Percentiles rank a stretch among this genome's conserved stretches.
phyloP scores from a whole-genome alignment of 2,113 vertebrate genomes.

The Labrus mixtus region DNA sequence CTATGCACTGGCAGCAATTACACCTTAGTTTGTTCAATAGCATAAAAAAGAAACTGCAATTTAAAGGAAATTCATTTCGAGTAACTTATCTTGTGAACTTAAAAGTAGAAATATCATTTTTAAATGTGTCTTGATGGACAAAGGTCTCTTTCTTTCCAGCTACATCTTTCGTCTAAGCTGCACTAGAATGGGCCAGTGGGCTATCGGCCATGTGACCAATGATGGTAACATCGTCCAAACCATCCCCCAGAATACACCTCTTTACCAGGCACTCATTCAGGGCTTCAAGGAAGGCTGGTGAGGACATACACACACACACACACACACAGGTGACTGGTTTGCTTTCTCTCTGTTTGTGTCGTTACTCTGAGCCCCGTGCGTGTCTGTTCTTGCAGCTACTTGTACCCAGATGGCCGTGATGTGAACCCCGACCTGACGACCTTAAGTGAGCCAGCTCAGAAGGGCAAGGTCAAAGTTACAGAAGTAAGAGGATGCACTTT shows the following conservation, averaged over 20 bases:
- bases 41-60: not conserved
- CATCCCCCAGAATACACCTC: slow-evolving; percentile 85
- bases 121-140: not conserved
- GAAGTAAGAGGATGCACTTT: slow-evolving; percentile 75
- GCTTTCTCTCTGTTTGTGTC: not conserved
- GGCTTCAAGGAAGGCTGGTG: slow-evolving; percentile 87
- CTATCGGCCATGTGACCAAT: slow-evolving; percentile 87
- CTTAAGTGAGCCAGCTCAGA: slow-evolving; percentile 67
- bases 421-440: slow-evolving; percentile 85
- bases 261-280: slow-evolving; percentile 85
- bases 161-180: slow-evolving; percentile 92
- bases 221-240: slow-evolving; percentile 86
- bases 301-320: slow-evolving; percentile 56
- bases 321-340: not conserved
- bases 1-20: too few relatives aligned
- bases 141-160: slow-evolving; percentile 65
- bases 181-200: slow-evolving; percentile 90
- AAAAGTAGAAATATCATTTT: not conserved
- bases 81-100: not conserved
- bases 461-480: slow-evolving; percentile 81
- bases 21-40: too few relatives aligned
- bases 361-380: slow-evolving; percentile 7
- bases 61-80: not conserved
- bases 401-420: slow-evolving; percentile 87
- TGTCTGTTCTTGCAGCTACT: slow-evolving; percentile 80